Evolutionary conservation across 2,113 vertebrate genomes (phyloP), one percentile per base, ranked within the genome.

Genomic region (Plectropomus leopardus): DNA sequence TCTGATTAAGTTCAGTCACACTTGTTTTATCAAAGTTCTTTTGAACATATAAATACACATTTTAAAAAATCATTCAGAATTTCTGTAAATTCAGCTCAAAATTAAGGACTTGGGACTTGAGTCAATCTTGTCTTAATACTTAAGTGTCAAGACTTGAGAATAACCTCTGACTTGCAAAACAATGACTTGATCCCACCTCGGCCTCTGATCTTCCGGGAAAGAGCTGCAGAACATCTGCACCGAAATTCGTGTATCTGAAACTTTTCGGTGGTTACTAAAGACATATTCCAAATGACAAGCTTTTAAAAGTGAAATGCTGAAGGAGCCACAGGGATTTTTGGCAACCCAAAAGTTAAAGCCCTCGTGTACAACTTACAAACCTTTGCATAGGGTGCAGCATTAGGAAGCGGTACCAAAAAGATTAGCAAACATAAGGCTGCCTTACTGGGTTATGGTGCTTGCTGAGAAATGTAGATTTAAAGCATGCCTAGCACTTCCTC

Each of bases 401-500:
- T 15, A 65, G 32, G 60, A 79, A 42, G 21, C 51, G 76, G 34
- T 42, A 58, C 63, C 66, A 85, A 66, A 48, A 63, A 60, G 34
- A 78, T 58, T 13, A 44, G 67, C 53, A 64, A 36, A 82, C 21
- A 71, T 23, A 63, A 82, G 70, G 65, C 54, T 68, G 70, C 63
- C 68, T 82, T 61, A 59, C 53, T 59, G 54, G 75, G 76, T 80
- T 30, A 42, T 72, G 81, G 82, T 89, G 73, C 78, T 76, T 79
- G 76, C 67, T 68, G 77, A 89, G 78, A 86, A 71, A 74, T 30
- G 66, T 85, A 74, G 75, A 82, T 61, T 61, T 79, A 72, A 80
- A 81, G 73, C 77, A 86, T 81, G 74, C 66, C 66, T 80, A 83
- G 68, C 85, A 83, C 84, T 88, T 90, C 76, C 64, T 90, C 68